Percentiles rank a stretch among this genome's conserved stretches.
Conservation (phyloP, 2,888 invertebrate genomes). For the Dasysyrphus albostriatus region DNA sequence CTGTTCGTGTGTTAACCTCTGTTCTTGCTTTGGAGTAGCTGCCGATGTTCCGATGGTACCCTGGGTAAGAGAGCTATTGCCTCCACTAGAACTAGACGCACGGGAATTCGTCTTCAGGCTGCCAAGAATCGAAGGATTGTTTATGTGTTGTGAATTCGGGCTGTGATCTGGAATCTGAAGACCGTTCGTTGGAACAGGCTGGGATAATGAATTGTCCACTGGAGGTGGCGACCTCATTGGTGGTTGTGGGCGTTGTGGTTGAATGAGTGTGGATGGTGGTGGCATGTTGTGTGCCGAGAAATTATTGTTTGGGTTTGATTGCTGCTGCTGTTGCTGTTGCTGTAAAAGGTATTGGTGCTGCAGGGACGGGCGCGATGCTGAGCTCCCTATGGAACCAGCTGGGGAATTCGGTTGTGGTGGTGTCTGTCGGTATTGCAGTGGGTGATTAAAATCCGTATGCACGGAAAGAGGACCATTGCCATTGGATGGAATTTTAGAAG, state of each 20-base stretch:
- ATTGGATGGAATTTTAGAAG: conserved; percentile 77
- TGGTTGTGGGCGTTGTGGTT: conserved; percentile 78
- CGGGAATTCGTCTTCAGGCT: conserved; percentile 81
- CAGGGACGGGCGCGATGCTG: conserved; percentile 80
- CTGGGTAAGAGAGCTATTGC: conserved; percentile 78
- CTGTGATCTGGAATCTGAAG: conserved; percentile 78
- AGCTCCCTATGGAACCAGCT: conserved; percentile 82
- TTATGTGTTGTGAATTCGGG: conserved; percentile 79
- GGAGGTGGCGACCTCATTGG: conserved; percentile 84
- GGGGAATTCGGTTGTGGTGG: conserved; percentile 85
- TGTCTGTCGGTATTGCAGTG: conserved; percentile 74
- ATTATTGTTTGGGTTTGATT: conserved; percentile 76
- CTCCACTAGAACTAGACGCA: conserved; percentile 83
- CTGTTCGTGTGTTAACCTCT: conserved; percentile 96
- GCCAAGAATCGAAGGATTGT: conserved; percentile 84
- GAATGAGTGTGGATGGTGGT: conserved; percentile 64
- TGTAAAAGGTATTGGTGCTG: conserved; percentile 42
- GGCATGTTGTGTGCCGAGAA: conserved; percentile 72
- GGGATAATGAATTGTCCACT: conserved; percentile 53
- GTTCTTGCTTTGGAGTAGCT: conserved; percentile 88
- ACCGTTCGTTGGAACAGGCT: conserved; percentile 60
- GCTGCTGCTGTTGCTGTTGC: conserved; percentile 55
- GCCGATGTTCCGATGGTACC: conserved; percentile 78
- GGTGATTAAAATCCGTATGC: conserved; percentile 79
- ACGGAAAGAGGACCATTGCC: conserved; percentile 81